phyloP scores from a whole-genome alignment of 1,140 invertebrate genomes.

The Temnothorax longispinosus region DNA sequence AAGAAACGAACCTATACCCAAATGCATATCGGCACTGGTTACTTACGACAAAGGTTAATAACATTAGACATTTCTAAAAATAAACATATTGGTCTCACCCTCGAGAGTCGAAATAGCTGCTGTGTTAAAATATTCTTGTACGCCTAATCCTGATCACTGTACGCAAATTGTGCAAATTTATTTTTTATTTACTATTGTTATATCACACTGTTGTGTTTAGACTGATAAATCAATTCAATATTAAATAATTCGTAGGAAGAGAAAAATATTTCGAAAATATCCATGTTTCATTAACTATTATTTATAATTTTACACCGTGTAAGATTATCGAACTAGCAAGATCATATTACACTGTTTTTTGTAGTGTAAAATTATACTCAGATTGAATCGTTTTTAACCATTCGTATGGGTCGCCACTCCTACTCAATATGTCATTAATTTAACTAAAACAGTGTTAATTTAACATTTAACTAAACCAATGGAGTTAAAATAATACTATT shows the following conservation, averaged over 20 bases:
- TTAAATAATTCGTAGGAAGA: background rate
- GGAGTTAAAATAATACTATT: too few species aligned
- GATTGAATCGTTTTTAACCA: too few species aligned
- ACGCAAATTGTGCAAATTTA: background rate
- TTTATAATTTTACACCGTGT: background rate
- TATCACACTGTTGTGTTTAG: background rate
- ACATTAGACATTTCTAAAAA: conserved; percentile 80
- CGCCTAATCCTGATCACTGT: conserved; percentile 61
- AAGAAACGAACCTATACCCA: too few species aligned
- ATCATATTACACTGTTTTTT: background rate
- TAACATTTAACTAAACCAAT: too few species aligned
- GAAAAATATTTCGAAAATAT: background rate
- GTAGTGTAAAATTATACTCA: too few species aligned
- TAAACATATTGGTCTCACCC: conserved; percentile 74
- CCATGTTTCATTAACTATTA: background rate
- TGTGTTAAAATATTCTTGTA: conserved; percentile 67
- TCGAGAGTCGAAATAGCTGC: conserved; percentile 70
- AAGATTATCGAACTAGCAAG: background rate
- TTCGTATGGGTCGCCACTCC: too few species aligned
- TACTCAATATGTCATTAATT: too few species aligned
- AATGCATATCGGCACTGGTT: background rate
- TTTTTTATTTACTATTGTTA: background rate
- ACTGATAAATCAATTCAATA: background rate
- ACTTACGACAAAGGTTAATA: conserved; percentile 75
- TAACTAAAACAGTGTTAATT: too few species aligned